Evolutionary conservation across 2,888 invertebrate genomes (phyloP).

Genomic region (Norana najaformis): DNA sequence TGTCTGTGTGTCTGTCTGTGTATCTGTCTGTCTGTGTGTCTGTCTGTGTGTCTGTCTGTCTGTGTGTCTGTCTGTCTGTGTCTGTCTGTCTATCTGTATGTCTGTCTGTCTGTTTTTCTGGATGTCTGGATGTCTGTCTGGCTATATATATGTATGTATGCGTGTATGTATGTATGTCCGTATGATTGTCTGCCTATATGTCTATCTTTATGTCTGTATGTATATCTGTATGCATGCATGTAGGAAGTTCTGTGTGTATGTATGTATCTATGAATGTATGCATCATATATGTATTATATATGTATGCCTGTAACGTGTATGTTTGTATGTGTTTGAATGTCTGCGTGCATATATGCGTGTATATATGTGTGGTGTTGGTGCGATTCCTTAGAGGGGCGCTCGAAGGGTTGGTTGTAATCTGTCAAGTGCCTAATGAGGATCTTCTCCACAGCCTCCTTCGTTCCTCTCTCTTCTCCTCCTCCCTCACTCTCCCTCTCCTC

Average conservation of each 20-base stretch:
- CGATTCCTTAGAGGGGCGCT: background rate
- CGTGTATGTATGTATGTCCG: background rate
- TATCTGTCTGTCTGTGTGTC: too few relatives aligned
- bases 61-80: constrained; percentile 17
- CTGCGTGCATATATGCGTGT: background rate
- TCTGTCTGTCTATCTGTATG: constrained; percentile 16
- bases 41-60: background rate
- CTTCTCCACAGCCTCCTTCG: background rate
- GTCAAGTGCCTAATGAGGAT: background rate
- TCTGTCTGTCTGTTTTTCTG: constrained; percentile 7
- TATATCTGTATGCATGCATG: too few relatives aligned
- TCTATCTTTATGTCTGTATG: background rate
- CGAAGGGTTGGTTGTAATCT: background rate
- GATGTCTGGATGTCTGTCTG: background rate
- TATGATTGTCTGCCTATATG: constrained; percentile 25
- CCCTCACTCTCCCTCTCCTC: background rate
- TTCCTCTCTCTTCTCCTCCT: background rate
- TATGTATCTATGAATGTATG: background rate
- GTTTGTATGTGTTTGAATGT: background rate
- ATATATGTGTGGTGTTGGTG: background rate
- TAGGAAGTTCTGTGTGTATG: background rate
- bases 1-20: too few relatives aligned
- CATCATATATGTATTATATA: background rate
- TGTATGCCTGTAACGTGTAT: background rate
- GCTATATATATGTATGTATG: background rate